Evolutionary conservation across 2,797 vertebrate species (phyloP).

Genomic region (Myotis myotis): DNA sequence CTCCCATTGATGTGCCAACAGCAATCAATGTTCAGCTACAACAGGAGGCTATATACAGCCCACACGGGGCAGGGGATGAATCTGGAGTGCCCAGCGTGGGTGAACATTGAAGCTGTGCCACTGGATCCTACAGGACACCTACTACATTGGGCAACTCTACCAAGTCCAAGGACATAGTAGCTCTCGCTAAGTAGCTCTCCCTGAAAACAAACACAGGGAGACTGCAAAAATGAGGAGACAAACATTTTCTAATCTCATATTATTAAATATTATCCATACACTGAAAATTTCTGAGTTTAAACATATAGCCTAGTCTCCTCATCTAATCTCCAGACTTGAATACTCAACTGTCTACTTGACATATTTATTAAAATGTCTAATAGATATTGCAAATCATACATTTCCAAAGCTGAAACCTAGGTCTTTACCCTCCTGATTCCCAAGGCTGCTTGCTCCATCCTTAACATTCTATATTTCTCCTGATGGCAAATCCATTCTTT

Average conservation of each 20-base stretch:
- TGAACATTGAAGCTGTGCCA: too few relatives aligned
- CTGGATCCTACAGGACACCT: too few relatives aligned
- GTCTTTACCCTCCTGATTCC: neutral
- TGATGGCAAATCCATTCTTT: neutral
- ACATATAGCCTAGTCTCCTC: neutral
- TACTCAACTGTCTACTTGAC: neutral
- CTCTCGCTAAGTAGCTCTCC: too few relatives aligned
- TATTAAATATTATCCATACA: neutral
- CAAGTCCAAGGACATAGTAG: too few relatives aligned
- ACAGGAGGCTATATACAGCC: neutral
- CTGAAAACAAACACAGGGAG: too few relatives aligned
- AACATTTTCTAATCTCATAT: neutral
- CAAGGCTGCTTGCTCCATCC: neutral
- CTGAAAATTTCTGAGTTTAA: slow-evolving; percentile 3
- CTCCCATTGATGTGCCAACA: neutral
- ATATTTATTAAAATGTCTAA: neutral
- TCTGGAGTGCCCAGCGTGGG: neutral
- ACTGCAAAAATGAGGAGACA: too few relatives aligned
- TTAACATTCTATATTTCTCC: neutral
- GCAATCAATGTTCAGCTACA: neutral
- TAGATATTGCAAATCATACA: neutral
- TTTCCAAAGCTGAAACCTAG: neutral
- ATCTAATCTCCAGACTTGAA: neutral
- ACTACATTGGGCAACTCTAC: too few relatives aligned
- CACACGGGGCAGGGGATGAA: neutral